Percentiles rank a stretch among this genome's conserved stretches.
phyloP scores from a whole-genome alignment of 2,797 vertebrate species.

The Pristis pectinata region DNA sequence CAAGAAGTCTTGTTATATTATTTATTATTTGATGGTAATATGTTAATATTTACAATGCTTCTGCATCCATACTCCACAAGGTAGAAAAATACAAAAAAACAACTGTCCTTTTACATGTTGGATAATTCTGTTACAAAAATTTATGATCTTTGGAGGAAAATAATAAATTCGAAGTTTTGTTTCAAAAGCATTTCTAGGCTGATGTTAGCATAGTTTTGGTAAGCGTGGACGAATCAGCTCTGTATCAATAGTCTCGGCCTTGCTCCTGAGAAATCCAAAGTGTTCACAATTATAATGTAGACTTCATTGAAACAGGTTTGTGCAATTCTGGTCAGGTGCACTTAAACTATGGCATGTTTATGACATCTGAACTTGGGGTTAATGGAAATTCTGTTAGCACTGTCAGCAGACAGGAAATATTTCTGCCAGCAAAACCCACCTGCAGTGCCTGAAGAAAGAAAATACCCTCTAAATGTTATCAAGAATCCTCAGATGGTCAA shows the following conservation, averaged over 20 bases:
- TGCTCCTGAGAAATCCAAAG: neutral
- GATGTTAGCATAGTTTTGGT: neutral
- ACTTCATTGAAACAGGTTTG: neutral
- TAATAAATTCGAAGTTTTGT: neutral
- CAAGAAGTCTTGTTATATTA: neutral
- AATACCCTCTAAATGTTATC: neutral
- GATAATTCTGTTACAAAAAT: neutral
- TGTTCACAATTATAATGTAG: slow-evolving; percentile 27
- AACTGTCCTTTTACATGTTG: neutral
- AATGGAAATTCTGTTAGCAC: slow-evolving; percentile 4
- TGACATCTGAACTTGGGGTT: slow-evolving; percentile 6
- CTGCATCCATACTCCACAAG: neutral
- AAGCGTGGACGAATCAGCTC: neutral
- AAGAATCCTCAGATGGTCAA: neutral
- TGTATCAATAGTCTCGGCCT: neutral
- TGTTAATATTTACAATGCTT: neutral
- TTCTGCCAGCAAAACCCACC: neutral
- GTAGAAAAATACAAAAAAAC: neutral
- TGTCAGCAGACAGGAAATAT: slow-evolving; percentile 7
- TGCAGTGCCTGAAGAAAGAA: neutral
- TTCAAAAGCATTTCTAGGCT: neutral
- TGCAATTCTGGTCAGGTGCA: neutral
- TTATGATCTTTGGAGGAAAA: neutral
- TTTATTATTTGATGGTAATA: neutral
- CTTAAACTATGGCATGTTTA: slow-evolving; percentile 8